Evolutionary conservation across 1,140 invertebrate genomes (phyloP), one percentile per base, ranked within the genome.

Genomic region (Pararge aegeria): DNA sequence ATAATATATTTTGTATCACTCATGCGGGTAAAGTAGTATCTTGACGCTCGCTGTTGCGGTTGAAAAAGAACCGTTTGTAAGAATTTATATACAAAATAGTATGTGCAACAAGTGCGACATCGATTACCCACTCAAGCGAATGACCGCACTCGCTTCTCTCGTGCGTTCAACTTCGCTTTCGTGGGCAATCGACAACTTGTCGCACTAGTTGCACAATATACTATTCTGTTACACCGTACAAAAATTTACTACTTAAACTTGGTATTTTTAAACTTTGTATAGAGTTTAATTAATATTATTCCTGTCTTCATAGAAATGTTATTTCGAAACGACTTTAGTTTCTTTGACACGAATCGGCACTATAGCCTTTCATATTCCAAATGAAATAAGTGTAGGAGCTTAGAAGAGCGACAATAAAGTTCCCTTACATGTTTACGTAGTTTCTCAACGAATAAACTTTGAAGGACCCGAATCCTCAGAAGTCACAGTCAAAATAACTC

Each of bases 371-470:
- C 65, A n/a, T n/a, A n/a, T n/a, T 72, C 59, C 49, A 64, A 68
- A 62, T 75, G 63, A 71, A 78, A 71, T 73, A 65, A 63, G 69
- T 73, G 68, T 73, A 72, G 63, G 62, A 66, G 63, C 55, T 55
- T 72, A 75, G 65, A 75, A 68, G 75, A 64, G 73, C 71, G 69
- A 72, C 71, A 76, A 78, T 79, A 80, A 83, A 80, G 66, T 79
- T 69, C 58, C 12, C 58, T 62, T 64, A 69, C 68, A 73, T 75
- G 67, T 77, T 79, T 81, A 78, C 75, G 69, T 73, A 77, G 70
- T 78, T 75, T 61, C 52, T 59, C 66, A 57, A 55, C 55, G 62
- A 78, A 73, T 73, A 77, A 74, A 73, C 59, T 72, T 72, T 51
- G 53, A 51, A 40, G 19, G 55, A 15, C 24, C 20, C 40, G 49